Evolutionary conservation across 2,888 invertebrate genomes (phyloP).

Genomic region (Xylophagus ater): DNA sequence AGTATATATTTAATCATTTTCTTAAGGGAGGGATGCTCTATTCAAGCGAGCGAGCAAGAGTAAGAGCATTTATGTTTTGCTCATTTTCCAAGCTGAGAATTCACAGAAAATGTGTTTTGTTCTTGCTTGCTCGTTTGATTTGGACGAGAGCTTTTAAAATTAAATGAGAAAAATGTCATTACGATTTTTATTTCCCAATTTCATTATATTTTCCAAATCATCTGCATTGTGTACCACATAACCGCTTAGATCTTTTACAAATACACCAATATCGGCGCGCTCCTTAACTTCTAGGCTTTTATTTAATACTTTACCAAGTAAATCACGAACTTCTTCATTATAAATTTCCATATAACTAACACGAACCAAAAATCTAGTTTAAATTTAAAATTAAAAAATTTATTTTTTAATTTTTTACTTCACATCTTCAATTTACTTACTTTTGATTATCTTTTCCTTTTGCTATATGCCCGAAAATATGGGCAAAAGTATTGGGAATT

Average conservation of each 20-base stretch:
- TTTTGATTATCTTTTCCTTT: constrained; percentile 84
- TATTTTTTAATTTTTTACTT: background rate
- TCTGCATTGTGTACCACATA: constrained; percentile 97
- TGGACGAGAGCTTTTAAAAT: too few species aligned
- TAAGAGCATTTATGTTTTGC: too few species aligned
- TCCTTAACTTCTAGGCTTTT: constrained; percentile 87
- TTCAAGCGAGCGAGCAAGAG: too few species aligned
- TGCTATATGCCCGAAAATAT: constrained; percentile 95
- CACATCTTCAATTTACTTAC: constrained; percentile 41
- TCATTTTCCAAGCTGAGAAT: too few species aligned
- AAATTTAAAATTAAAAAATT: constrained; percentile 8
- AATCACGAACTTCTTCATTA: constrained; percentile 95
- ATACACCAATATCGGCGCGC: constrained; percentile 91
- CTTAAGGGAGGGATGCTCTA: too few species aligned
- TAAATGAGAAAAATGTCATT: too few species aligned
- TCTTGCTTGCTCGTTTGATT: too few species aligned
- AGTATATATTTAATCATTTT: too few species aligned
- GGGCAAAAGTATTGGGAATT: constrained; percentile 97
- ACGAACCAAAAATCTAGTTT: constrained; percentile 88
- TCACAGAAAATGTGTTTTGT: too few species aligned
- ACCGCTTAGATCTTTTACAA: constrained; percentile 92
- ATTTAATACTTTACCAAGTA: constrained; percentile 79
- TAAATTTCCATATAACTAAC: constrained; percentile 98
- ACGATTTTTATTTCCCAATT: constrained; percentile 90
- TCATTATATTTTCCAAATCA: constrained; percentile 90